phyloP scores from a whole-genome alignment of 2,888 invertebrate species.

The Actias luna region DNA sequence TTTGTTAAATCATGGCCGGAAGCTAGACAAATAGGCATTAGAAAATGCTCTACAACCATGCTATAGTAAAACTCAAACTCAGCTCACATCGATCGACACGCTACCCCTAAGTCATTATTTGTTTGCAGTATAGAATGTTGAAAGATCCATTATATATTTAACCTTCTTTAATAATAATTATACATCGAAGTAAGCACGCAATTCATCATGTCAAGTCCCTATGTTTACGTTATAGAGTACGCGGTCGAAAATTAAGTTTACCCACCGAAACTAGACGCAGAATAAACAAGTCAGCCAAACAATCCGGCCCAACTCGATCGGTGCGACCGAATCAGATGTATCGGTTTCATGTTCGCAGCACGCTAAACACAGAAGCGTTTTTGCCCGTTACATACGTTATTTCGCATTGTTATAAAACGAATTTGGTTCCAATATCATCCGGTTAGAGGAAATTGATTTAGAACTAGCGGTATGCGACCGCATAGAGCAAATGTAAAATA shows the following conservation, averaged over 20 bases:
- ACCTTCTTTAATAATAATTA: background rate
- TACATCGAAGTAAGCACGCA: background rate
- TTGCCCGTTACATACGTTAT: background rate
- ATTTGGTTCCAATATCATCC: background rate
- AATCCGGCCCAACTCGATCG: slow-evolving; percentile 28
- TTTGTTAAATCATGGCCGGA: too few species aligned
- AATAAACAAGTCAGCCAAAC: slow-evolving; percentile 43
- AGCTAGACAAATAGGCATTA: too few species aligned
- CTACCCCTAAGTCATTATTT: too few species aligned
- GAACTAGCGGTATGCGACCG: too few species aligned
- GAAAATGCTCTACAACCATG: too few species aligned
- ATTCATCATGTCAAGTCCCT: slow-evolving; percentile 19
- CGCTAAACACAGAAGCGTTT: background rate
- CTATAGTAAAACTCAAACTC: too few species aligned
- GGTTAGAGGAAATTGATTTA: background rate
- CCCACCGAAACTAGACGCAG: slow-evolving; percentile 41
- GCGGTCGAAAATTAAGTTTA: slow-evolving; percentile 41
- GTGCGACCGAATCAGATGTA: slow-evolving; percentile 28
- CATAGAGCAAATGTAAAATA: too few species aligned
- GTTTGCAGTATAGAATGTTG: too few species aligned
- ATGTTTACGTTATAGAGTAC: slow-evolving; percentile 16
- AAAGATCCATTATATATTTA: too few species aligned
- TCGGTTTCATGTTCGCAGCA: slow-evolving; percentile 29
- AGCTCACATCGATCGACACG: too few species aligned
- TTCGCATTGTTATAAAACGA: background rate